Conservation (phyloP, 2,113 vertebrate species). For the Zingel zingel region DNA sequence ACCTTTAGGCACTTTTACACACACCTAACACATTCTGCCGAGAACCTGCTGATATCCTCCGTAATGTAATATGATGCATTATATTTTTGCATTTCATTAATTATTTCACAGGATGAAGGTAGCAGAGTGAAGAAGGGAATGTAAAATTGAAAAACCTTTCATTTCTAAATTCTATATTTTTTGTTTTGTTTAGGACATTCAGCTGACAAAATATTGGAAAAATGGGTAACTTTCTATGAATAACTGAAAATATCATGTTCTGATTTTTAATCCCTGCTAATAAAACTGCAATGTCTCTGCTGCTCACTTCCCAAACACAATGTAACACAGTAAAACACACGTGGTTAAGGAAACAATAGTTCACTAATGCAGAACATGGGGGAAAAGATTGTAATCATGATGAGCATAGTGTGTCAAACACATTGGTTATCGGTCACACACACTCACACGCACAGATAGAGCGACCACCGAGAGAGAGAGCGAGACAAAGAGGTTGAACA, state of each 20-base stretch:
- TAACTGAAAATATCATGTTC: background rate
- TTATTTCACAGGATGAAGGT: background rate
- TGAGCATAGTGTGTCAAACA: slow-evolving; percentile 55
- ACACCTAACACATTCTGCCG: background rate
- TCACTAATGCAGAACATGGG: slow-evolving; percentile 45
- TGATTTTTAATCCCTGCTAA: background rate
- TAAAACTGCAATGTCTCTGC: slow-evolving; percentile 12
- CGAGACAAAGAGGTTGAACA: slow-evolving; percentile 74
- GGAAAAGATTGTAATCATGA: slow-evolving; percentile 34
- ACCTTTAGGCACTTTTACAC: background rate
- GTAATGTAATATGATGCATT: background rate
- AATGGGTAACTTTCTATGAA: background rate
- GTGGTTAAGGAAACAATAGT: slow-evolving; percentile 44
- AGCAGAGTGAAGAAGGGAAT: background rate
- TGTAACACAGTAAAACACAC: slow-evolving; percentile 30
- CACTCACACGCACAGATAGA: slow-evolving; percentile 24
- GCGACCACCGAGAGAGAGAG: slow-evolving; percentile 41
- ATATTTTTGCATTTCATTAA: background rate
- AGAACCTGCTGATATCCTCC: background rate
- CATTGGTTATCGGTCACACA: slow-evolving; percentile 52
- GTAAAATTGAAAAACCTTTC: background rate
- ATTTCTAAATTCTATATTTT: background rate
- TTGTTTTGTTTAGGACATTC: background rate
- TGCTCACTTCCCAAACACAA: slow-evolving; percentile 19
- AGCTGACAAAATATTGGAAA: background rate